Evolutionary conservation across 2,797 vertebrate genomes (phyloP).

Genomic region (Zenarchopterus dispar): DNA sequence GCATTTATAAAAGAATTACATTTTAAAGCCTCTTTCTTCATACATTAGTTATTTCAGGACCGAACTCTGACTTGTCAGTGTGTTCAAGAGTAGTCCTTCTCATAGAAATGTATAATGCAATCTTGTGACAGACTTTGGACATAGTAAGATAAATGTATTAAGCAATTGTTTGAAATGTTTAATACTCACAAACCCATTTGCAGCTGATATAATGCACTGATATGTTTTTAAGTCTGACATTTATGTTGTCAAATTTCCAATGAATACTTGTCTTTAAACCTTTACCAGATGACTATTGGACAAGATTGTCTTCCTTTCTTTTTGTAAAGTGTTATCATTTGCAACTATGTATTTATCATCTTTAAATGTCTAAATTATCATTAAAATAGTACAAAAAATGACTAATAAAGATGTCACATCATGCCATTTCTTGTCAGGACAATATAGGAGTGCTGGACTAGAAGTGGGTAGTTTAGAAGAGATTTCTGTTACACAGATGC

Average conservation of each 20-base stretch:
- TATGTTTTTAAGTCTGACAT: too few relatives aligned
- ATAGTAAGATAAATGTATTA: background rate
- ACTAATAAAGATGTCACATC: slow-evolving; percentile 66
- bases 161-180: too few relatives aligned
- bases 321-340: background rate
- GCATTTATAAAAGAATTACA: background rate
- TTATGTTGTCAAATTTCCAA: too few relatives aligned
- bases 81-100: background rate
- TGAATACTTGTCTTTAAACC: background rate
- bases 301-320: background rate
- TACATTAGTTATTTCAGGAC: background rate
- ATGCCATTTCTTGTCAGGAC: slow-evolving; percentile 42
- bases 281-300: background rate
- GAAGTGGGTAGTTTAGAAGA: background rate
- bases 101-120: background rate
- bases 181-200: too few relatives aligned
- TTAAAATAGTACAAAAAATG: slow-evolving; percentile 32
- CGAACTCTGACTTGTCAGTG: slow-evolving; percentile 13
- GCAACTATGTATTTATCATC: slow-evolving; percentile 16
- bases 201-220: too few relatives aligned
- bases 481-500: slow-evolving; percentile 12
- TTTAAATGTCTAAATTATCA: slow-evolving; percentile 8
- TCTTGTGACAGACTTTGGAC: slow-evolving; percentile 13
- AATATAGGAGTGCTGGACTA: slow-evolving; percentile 22
- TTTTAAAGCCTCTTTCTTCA: background rate